A percentile compares a stretch with the other conserved stretches of the same genome.
phyloP scores from a whole-genome alignment of 2,113 vertebrate genomes.

The Tinamus guttatus region DNA sequence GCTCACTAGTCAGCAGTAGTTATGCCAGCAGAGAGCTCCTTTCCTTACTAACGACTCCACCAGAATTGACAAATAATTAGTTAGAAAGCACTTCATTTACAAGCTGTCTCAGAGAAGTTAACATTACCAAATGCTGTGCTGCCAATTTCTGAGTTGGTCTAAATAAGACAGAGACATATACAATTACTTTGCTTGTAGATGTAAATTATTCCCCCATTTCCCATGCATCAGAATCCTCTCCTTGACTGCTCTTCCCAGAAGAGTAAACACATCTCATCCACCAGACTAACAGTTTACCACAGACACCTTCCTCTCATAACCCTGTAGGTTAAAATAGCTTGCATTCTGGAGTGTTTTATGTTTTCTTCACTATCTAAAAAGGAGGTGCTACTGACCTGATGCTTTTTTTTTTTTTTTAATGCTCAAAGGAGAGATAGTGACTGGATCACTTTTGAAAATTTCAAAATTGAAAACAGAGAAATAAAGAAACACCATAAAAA shows the following conservation, averaged over 20 bases:
- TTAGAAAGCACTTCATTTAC: neutral
- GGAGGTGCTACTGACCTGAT: neutral
- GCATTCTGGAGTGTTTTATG: neutral
- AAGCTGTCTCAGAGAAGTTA: neutral
- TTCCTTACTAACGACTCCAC: neutral
- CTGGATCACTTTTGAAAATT: neutral
- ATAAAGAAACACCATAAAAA: neutral
- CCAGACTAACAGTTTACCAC: neutral
- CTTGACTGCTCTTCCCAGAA: neutral
- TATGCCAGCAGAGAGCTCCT: neutral
- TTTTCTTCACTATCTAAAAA: neutral
- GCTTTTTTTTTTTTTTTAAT: neutral
- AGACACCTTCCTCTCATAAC: neutral
- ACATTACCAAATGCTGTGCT: neutral
- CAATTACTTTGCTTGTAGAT: neutral
- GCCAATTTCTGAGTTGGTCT: conserved; percentile 16
- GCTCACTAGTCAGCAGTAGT: neutral
- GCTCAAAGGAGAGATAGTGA: neutral
- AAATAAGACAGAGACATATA: neutral
- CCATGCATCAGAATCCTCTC: neutral
- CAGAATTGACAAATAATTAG: conserved; percentile 6
- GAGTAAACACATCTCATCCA: neutral
- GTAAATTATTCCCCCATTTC: neutral
- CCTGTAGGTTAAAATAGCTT: neutral
- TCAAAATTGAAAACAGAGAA: neutral